Base-by-base conservation (phyloP, 2,113 vertebrate genomes). In the Globicephala melas region DNA sequence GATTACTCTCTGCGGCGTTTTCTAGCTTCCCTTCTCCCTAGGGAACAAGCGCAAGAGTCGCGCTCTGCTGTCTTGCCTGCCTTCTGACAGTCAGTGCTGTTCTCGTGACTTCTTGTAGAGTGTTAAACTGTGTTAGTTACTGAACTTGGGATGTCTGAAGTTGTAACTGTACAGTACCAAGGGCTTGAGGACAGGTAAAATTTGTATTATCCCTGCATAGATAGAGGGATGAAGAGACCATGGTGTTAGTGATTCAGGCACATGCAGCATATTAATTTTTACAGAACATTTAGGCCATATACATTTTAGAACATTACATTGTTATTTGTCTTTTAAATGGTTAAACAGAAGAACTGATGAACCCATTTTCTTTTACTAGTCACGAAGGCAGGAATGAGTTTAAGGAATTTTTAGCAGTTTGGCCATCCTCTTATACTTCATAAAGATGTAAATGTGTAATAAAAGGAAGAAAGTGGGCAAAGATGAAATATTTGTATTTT, bases 311-410 rank as follows among this genome's bases (percentile, higher is more conserved):
- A 71, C 14, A 81, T 60, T 23, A 31, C 1, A 21, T 28, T 93
- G 11, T 82, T 58, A 60, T 25, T 82, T 94, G 26, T 86, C 18
- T 93, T 87, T 81, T 88, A 97, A 97, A 47, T 87, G 44, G 73
- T 70, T 95, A 67, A 73, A 88, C 36, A 28, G 18, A 95, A 92
- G 65, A 67, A 96, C 17, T 63, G 28, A 62, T 74, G n/a, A 91
- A 81, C 23, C 50, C 8, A 23, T 8, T 89, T 77, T 89, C 38
- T 53, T 93, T 53, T 60, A 13, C 85, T 82, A 60, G 36, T 60
- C 18, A 26, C 13, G 25, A 80, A 60, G 53, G 38, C 50, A 87
- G 31, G n/a, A 36, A 80, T 85, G 31, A 91, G 50, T 33, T 71
- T 65, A 74, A 91, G 23, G 71, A 74, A 63, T 68, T 94, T 92